Conservation (phyloP, 2,113 vertebrate species). For the Strix aluco region DNA sequence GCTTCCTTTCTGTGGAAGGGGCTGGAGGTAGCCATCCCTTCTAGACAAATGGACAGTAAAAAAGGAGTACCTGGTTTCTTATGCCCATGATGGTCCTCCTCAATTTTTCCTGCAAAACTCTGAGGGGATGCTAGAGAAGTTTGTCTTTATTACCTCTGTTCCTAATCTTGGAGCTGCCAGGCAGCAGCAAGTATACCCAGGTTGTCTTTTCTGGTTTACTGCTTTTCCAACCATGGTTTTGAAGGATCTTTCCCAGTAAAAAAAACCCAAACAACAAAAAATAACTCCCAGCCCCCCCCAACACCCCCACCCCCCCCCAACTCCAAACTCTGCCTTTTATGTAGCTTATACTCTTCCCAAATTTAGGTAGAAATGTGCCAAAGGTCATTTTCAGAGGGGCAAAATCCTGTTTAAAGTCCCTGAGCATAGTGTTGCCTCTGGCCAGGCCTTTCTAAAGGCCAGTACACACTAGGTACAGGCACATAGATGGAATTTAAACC, state of each 20-base stretch:
- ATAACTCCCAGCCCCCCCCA: too few species aligned
- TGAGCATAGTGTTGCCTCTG: not conserved
- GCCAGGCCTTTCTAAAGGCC: not conserved
- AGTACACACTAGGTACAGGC: not conserved
- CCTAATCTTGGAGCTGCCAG: not conserved
- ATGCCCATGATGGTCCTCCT: not conserved
- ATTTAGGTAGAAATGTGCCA: not conserved
- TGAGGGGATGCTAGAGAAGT: accelerated
- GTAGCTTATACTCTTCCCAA: not conserved
- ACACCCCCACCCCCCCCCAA: not conserved
- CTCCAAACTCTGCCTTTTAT: not conserved
- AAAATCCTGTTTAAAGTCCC: not conserved
- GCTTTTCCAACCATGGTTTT: not conserved
- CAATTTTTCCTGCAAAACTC: not conserved
- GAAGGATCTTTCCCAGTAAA: not conserved
- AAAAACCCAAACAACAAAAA: too few species aligned
- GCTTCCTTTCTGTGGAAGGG: not conserved
- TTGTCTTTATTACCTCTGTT: not conserved
- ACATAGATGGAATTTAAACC: not conserved
- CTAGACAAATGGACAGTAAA: not conserved
- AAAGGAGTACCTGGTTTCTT: not conserved
- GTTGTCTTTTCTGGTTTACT: not conserved
- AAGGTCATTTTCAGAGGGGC: not conserved
- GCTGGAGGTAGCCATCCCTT: not conserved
- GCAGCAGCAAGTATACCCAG: not conserved